Evolutionary conservation across 2,888 invertebrate genomes (phyloP), one percentile per base, ranked within the genome.

Genomic region (Lasioglossum vierecki): DNA sequence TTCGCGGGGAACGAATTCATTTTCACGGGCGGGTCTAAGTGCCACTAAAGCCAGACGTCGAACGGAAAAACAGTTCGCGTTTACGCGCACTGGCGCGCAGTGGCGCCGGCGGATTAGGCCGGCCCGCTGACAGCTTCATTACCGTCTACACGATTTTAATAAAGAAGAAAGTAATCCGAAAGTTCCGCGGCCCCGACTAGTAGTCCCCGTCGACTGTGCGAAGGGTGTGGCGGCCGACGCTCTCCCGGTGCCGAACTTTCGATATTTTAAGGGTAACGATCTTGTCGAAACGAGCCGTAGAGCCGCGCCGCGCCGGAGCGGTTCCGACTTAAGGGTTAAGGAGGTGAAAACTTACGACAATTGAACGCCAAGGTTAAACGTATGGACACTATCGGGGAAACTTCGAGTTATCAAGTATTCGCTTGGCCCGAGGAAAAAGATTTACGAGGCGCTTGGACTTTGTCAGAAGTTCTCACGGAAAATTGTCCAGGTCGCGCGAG

Each of bases 281-380:
- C 88, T 86, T 76, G 85, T 82, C 70, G 86, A 86, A 89, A 80
- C 82, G 82, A 60, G 66, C 79, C 63, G 39, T 22, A 9, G 30
- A 30, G 30, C 30, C 30, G 30, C 30, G 30, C 30, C 30, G 68
- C 57, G 79, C 85, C 63, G 39, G 4, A 53, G 63, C n/a, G 46
- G 63, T 22, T 11, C 18, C 35, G 41, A 72, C 79, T 82, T 84
- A 79, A 86, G 85, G 84, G 88, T 85, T 86, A 90, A 89, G 76
- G 81, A 85, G 86, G 87, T 82, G 89, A 84, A 85, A 90, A 90
- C 89, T 86, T 90, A 86, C 90, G 90, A 88, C 87, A 90, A 90
- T 90, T 88, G 88, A 82, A 88, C 85, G 83, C 85, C 88, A 87
- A 68, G 68, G 73, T 76, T 82, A 88, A 90, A 90, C 86, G 79